These are phyloP conservation scores for Irena cyanogastra DNA, from an alignment of 2,113 vertebrate genomes.

Conservation along the genomic window DNA sequence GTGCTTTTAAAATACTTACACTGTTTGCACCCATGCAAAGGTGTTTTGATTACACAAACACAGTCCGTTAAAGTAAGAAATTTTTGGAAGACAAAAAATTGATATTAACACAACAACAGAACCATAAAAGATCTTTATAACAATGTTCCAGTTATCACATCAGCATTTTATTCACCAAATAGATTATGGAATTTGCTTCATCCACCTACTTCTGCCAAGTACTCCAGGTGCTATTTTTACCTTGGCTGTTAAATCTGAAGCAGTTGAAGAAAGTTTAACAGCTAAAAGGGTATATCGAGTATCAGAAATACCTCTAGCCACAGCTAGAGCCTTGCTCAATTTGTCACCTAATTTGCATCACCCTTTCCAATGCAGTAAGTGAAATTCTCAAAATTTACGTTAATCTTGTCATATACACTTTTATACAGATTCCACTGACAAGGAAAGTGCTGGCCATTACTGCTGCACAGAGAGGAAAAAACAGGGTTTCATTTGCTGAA, in stretches of 20 bases:
- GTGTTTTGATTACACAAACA: neutral
- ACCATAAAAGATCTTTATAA: neutral
- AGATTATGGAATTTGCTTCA: neutral
- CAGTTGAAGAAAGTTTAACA: constrained; percentile 58
- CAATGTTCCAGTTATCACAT: neutral
- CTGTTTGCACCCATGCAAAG: neutral
- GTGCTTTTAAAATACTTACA: neutral
- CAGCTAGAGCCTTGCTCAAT: constrained; percentile 66
- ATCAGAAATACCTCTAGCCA: constrained; percentile 59
- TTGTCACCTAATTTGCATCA: constrained; percentile 67
- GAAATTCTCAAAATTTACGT: constrained; percentile 51
- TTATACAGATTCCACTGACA: constrained; percentile 2
- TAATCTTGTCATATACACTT: constrained; percentile 40
- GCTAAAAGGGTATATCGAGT: constrained; percentile 57
- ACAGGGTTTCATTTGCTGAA: neutral
- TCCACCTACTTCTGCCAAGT: neutral
- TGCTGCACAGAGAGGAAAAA: neutral
- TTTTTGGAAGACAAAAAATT: neutral
- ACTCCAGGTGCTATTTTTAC: neutral
- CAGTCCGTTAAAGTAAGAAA: neutral
- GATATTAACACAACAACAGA: neutral
- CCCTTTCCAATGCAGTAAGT: constrained; percentile 57
- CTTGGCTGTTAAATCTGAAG: constrained; percentile 63
- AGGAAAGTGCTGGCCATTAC: neutral
- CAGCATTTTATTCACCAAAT: neutral